phyloP scores from a whole-genome alignment of 37 sponge, comb jelly and placozoan genomes.

The Crambe crambe region DNA sequence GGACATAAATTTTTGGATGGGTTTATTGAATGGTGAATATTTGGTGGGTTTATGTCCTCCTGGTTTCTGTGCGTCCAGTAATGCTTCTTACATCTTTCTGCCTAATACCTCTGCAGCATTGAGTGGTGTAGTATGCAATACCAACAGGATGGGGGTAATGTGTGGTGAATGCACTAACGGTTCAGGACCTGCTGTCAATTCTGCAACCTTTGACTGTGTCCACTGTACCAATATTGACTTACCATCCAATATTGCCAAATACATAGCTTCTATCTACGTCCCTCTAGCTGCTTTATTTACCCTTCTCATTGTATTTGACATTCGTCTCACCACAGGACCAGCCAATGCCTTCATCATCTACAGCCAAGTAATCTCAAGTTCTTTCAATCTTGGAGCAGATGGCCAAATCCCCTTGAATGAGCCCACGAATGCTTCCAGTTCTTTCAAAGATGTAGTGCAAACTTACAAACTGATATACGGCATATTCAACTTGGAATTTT shows the following conservation, averaged over 20 bases:
- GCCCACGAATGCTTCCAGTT: background rate
- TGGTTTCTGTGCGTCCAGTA: background rate
- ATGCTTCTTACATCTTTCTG: background rate
- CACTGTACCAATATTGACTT: background rate
- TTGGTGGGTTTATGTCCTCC: background rate
- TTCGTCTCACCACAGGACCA: slow-evolving; percentile 51
- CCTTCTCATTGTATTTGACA: slow-evolving; percentile 44
- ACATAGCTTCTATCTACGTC: slow-evolving; percentile 21
- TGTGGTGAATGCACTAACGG: slow-evolving; percentile 44
- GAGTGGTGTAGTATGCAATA: slow-evolving; percentile 11
- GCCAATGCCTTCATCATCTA: slow-evolving; percentile 62
- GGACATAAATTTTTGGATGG: slow-evolving; percentile 3
- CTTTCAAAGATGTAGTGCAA: background rate
- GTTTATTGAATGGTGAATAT: background rate
- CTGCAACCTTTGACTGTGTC: slow-evolving; percentile 15
- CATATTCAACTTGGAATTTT: slow-evolving; percentile 53
- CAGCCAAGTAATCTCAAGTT: slow-evolving; percentile 34
- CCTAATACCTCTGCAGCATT: background rate
- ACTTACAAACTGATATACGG: slow-evolving; percentile 20
- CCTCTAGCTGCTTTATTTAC: slow-evolving; percentile 31
- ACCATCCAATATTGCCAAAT: slow-evolving; percentile 1
- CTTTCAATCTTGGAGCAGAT: slow-evolving; percentile 9
- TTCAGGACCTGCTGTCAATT: slow-evolving; percentile 23
- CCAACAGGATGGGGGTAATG: slow-evolving; percentile 37
- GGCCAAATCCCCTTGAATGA: slow-evolving; percentile 12